A percentile compares a stretch with the other conserved stretches of the same genome.
Conservation (phyloP, 2,113 vertebrate species). For the Argyrosomus japonicus region DNA sequence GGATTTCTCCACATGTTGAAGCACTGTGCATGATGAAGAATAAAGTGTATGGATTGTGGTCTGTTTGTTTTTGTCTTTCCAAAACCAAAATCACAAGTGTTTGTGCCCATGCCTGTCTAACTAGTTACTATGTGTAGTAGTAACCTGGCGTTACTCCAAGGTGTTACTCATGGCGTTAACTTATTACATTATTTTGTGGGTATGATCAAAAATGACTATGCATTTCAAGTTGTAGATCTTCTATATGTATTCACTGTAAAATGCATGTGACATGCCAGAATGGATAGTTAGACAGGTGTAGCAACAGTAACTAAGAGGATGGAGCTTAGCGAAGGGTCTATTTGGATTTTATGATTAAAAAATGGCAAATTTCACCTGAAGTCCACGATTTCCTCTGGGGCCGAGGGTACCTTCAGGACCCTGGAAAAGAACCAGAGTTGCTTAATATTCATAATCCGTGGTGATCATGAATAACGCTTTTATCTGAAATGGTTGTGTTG, state of each 20-base stretch:
- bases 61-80: no score
- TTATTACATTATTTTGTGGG: no score
- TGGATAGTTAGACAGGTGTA: background rate
- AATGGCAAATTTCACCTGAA: constrained; percentile 82
- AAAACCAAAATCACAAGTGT: no score
- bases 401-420: constrained; percentile 89
- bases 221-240: background rate
- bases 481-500: background rate
- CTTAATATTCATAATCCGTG: background rate
- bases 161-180: no score
- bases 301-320: background rate
- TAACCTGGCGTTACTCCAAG: no score
- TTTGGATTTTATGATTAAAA: background rate
- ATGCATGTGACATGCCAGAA: background rate
- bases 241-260: background rate
- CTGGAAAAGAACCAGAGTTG: constrained; percentile 64
- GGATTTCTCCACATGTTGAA: no score
- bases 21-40: no score
- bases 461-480: background rate
- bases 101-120: no score
- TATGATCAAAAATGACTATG: no score
- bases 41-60: no score
- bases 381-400: constrained; percentile 86
- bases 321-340: background rate
- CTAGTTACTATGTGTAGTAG: no score